Percentiles rank a stretch among this genome's conserved stretches.
These are phyloP conservation scores for Semicossyphus pulcher DNA, from an alignment of 2,113 vertebrate genomes.

Conservation along the genomic window DNA sequence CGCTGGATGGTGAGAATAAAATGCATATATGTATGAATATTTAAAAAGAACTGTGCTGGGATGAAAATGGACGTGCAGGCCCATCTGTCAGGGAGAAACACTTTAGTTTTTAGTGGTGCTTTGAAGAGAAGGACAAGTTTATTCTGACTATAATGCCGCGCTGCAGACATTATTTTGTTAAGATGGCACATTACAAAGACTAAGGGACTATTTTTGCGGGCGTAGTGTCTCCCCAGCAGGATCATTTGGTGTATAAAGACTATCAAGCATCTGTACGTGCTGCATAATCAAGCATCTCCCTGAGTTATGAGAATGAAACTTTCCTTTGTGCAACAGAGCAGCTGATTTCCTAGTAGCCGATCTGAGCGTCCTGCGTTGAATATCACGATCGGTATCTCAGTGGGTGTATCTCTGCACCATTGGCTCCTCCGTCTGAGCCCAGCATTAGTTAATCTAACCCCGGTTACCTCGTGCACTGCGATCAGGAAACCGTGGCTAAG, in stretches of 20 bases:
- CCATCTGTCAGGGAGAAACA: slow-evolving; percentile 22
- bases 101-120: slow-evolving; percentile 22
- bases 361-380: slow-evolving; percentile 36
- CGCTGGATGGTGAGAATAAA: slow-evolving; percentile 22
- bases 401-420: slow-evolving; percentile 38
- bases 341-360: slow-evolving; percentile 23
- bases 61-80: slow-evolving; percentile 7
- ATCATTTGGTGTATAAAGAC: slow-evolving; percentile 20
- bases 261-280: slow-evolving; percentile 30
- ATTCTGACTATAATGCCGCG: slow-evolving; percentile 16
- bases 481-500: slow-evolving; percentile 66
- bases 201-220: slow-evolving; percentile 19
- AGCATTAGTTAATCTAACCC: slow-evolving; percentile 50
- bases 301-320: slow-evolving; percentile 29
- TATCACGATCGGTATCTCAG: slow-evolving; percentile 37
- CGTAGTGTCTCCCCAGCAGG: slow-evolving; percentile 11
- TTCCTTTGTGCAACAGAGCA: slow-evolving; percentile 8
- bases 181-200: slow-evolving; percentile 17
- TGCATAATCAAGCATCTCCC: slow-evolving; percentile 25
- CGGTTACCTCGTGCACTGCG: slow-evolving; percentile 17
- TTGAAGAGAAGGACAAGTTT: slow-evolving; percentile 9
- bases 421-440: slow-evolving; percentile 40
- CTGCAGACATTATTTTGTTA: slow-evolving; percentile 18
- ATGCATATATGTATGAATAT: slow-evolving; percentile 44
- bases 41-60: slow-evolving; percentile 14